Percentiles rank a stretch among this genome's conserved stretches.
Evolutionary conservation across 2,888 invertebrate genomes (phyloP).

Genomic region (Athripsodes cinereus): DNA sequence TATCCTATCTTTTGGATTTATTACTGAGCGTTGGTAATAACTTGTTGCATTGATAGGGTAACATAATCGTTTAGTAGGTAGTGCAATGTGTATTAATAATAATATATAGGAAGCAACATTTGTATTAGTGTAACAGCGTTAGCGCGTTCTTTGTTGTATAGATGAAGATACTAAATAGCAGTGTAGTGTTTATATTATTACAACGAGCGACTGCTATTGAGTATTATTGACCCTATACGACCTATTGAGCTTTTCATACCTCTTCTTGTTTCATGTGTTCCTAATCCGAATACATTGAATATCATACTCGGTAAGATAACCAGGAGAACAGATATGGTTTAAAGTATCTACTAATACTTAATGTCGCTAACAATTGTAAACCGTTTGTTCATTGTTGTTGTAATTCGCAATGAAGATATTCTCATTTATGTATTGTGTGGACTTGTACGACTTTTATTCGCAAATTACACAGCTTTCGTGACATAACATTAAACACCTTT

Average conservation of each 20-base stretch:
- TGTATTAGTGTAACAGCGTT: slow-evolving; percentile 12
- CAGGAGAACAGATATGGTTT: slow-evolving; percentile 11
- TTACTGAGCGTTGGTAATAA: slow-evolving; percentile 10
- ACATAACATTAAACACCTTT: slow-evolving; percentile 20
- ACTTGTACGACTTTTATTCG: slow-evolving; percentile 12
- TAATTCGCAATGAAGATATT: slow-evolving; percentile 22
- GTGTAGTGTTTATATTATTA: neutral
- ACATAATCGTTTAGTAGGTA: slow-evolving; percentile 9
- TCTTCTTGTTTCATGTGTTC: slow-evolving; percentile 19
- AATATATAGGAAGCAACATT: slow-evolving; percentile 5
- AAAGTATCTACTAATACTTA: slow-evolving; percentile 11
- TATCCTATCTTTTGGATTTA: neutral
- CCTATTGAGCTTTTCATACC: slow-evolving; percentile 10
- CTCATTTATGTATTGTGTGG: neutral
- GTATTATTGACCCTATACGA: slow-evolving; percentile 19
- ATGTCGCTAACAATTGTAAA: neutral
- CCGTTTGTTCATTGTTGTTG: slow-evolving; percentile 15
- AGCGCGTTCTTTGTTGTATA: slow-evolving; percentile 20
- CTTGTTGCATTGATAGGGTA: slow-evolving; percentile 17
- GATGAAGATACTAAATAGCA: slow-evolving; percentile 18
- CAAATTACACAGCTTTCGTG: slow-evolving; percentile 13
- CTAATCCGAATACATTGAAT: slow-evolving; percentile 20
- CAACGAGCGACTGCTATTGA: slow-evolving; percentile 7
- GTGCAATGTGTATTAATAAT: slow-evolving; percentile 8
- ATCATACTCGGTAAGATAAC: slow-evolving; percentile 12